Percentiles rank a stretch among this genome's conserved stretches.
Evolutionary conservation across 2,888 invertebrate genomes (phyloP).

Genomic region (Pachliopta kotzebuea): DNA sequence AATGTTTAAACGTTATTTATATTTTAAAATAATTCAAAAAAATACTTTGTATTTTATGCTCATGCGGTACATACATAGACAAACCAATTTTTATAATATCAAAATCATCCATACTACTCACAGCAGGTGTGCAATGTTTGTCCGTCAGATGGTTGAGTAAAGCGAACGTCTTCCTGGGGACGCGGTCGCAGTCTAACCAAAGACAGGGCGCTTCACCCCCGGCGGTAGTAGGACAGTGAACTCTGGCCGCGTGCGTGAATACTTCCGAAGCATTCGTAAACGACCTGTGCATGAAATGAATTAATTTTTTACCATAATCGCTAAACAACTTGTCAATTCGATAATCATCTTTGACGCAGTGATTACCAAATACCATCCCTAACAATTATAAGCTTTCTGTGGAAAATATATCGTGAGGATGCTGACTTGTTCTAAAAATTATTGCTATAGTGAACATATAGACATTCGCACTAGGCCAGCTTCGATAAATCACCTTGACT

Average conservation of each 20-base stretch:
- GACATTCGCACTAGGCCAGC: no score
- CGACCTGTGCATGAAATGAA: conserved; percentile 71
- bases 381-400: no score
- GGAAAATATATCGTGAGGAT: no score
- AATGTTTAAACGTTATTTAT: no score
- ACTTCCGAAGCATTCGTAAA: conserved; percentile 89
- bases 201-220: conserved; percentile 90
- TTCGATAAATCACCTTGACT: no score
- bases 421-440: no score
- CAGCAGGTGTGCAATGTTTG: conserved; percentile 93
- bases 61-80: no score
- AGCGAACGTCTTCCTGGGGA: conserved; percentile 95
- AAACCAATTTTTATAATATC: not conserved
- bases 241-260: conserved; percentile 91
- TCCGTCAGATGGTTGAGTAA: conserved; percentile 98
- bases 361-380: no score
- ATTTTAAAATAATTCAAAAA: no score
- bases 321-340: not conserved
- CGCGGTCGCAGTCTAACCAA: conserved; percentile 94
- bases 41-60: no score
- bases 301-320: not conserved
- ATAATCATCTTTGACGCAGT: no score
- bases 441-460: no score
- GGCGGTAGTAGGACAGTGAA: conserved; percentile 85
- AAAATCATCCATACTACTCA: conserved; percentile 48